Evolutionary conservation across 1,140 invertebrate species (phyloP).

Genomic region (Polypedilum vanderplanki): DNA sequence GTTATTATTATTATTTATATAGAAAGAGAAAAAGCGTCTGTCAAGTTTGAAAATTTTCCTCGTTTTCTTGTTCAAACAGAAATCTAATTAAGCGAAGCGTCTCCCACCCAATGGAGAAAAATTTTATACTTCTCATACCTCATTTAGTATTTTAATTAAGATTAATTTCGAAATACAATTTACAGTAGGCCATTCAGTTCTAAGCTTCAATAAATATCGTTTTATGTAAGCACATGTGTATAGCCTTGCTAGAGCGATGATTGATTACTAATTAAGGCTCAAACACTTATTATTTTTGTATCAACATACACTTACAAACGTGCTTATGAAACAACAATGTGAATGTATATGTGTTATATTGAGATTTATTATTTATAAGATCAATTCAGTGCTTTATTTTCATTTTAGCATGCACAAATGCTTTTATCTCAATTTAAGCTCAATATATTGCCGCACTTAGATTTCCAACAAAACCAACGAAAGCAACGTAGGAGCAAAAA

Average conservation of each 20-base stretch:
- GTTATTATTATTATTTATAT: neutral
- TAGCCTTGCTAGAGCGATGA: neutral
- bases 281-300: constrained; percentile 19
- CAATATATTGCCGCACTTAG: too few relatives aligned
- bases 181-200: neutral
- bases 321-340: too few relatives aligned
- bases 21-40: constrained; percentile 13
- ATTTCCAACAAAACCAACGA: too few relatives aligned
- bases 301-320: neutral
- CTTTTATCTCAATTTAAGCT: too few relatives aligned
- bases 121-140: too few relatives aligned
- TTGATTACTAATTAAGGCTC: constrained; percentile 24
- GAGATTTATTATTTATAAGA: too few relatives aligned
- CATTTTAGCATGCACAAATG: too few relatives aligned
- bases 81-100: too few relatives aligned
- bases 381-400: too few relatives aligned
- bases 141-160: neutral
- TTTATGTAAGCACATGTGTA: neutral
- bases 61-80: neutral
- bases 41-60: constrained; percentile 8
- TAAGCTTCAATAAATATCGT: neutral
- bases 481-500: neutral
- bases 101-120: neutral
- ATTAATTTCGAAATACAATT: neutral
- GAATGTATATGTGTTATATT: too few relatives aligned